phyloP scores from a whole-genome alignment of 2,888 invertebrate genomes.

The Ceraclea dissimilis region DNA sequence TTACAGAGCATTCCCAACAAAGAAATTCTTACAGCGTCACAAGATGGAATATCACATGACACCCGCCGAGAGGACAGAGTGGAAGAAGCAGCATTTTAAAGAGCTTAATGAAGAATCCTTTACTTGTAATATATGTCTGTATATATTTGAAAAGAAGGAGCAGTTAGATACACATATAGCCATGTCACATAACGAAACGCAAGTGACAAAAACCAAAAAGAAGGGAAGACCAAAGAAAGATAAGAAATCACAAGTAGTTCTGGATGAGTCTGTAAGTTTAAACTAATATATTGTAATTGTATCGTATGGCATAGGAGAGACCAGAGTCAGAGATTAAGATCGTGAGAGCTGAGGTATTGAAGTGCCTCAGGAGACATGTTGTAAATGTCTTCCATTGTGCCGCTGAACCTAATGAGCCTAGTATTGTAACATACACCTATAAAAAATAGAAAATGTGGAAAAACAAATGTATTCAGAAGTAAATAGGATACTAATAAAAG shows the following conservation, averaged over 20 bases:
- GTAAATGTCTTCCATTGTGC: too few species aligned
- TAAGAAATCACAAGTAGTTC: background rate
- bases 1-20: slow-evolving; percentile 14
- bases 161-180: slow-evolving; percentile 2
- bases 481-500: too few species aligned
- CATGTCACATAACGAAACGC: background rate
- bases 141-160: slow-evolving; percentile 5
- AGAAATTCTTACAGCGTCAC: slow-evolving; percentile 14
- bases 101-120: background rate
- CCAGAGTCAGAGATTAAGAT: too few species aligned
- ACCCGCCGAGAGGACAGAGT: background rate
- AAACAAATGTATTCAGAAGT: too few species aligned
- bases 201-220: background rate
- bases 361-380: too few species aligned
- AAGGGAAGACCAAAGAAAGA: slow-evolving; percentile 6
- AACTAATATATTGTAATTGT: too few species aligned
- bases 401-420: too few species aligned
- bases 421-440: too few species aligned
- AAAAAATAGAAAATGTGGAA: too few species aligned
- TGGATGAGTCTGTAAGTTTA: too few species aligned
- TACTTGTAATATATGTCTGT: background rate
- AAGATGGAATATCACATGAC: slow-evolving; percentile 5
- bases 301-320: too few species aligned
- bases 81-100: background rate
- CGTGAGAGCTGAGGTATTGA: too few species aligned